Evolutionary conservation across 2,888 invertebrate species (phyloP), one percentile per base, ranked within the genome.

Genomic region (Auanema freiburgensis): DNA sequence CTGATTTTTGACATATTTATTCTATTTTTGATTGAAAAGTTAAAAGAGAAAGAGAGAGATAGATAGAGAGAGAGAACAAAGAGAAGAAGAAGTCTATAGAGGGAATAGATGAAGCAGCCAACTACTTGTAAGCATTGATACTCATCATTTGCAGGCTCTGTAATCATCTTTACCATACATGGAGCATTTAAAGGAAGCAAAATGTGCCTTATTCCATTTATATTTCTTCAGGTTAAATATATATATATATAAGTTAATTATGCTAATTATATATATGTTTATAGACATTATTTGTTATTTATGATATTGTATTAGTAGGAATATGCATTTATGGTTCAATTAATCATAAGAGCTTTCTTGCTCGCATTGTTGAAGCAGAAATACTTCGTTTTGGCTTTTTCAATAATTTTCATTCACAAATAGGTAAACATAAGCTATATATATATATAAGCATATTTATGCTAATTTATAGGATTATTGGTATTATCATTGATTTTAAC

Each of bases 161-260:
- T 79, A 10, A 66, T 67, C 5, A 59, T 68, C 23, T 77, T 67
- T 18, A 74, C 77, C 10, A 50, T 79, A 54, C 77, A 77, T 61
- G 79, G 76, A 50, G 72, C 74, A 1, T 79, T 76, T 63, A 68
- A 71, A 41, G 79, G 79, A 52, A 72, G 73, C 50, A 79, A 79
- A 71, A 67, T 79, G 69, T 79, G 79, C 61, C 66, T 79, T 1
- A 77, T 79, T 56, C 79, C 79, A 1, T 79, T 77, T 65, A 69
- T 79, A 52, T 69, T 78, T 64, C 66, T 79, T 25, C 79, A 79
- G 66, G 79, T n/a, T n/a, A n/a, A n/a, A n/a, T n/a, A n/a, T n/a
- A n/a, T n/a, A n/a, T n/a, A n/a, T n/a, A n/a, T 77, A 33, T 33
- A 33, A 33, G 8, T 33, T 8, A 33, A 33, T 33, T 33, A 33